A percentile compares a stretch with the other conserved stretches of the same genome.
Conservation (phyloP, 2,797 vertebrate species). For the Urosaurus nigricauda region DNA sequence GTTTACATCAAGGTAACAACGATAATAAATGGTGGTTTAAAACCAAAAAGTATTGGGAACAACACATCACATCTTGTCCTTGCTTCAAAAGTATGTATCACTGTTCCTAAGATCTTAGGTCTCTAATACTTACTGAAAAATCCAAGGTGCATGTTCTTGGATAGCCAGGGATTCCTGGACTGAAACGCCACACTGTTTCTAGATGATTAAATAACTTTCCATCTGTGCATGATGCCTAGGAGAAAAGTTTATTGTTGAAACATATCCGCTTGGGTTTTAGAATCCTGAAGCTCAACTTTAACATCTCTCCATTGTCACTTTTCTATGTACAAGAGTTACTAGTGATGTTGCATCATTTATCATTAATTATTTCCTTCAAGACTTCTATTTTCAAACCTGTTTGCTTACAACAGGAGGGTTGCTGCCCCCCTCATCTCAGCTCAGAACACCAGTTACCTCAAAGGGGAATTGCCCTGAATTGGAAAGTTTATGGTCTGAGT, state of each 20-base stretch:
- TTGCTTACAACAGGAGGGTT: background rate
- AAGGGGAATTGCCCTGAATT: no score
- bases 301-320: background rate
- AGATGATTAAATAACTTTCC: conserved; percentile 95
- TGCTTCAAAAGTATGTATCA: conserved; percentile 1
- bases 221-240: conserved; percentile 93
- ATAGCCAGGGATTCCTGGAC: conserved; percentile 95
- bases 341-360: background rate
- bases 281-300: background rate
- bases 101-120: background rate
- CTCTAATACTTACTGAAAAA: conserved; percentile 88
- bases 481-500: no score
- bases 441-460: no score
- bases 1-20: background rate
- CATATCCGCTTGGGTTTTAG: background rate
- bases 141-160: conserved; percentile 95
- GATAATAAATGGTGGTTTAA: background rate
- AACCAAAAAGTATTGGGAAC: background rate
- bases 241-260: conserved; percentile 41
- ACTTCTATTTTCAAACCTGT: background rate
- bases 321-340: background rate
- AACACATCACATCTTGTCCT: background rate
- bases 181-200: conserved; percentile 96
- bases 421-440: no score
- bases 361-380: background rate